These are phyloP conservation scores for Heliopora coerulea DNA, from an alignment of 92 coral and sea anemone species.

Conservation along the genomic window DNA sequence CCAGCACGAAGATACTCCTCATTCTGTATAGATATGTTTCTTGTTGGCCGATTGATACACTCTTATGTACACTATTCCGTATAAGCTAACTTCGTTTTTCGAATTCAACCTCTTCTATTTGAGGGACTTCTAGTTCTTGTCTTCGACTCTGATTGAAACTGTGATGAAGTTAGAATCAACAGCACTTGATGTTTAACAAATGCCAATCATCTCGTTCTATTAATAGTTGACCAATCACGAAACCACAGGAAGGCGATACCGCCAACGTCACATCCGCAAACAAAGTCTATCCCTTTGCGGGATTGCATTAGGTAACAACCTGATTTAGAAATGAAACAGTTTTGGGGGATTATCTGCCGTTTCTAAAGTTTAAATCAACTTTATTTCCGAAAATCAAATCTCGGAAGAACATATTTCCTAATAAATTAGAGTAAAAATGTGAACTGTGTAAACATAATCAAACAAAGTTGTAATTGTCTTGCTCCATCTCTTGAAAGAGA, in stretches of 20 bases:
- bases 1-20: neutral
- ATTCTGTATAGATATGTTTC: neutral
- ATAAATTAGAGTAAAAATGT: no score
- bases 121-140: neutral
- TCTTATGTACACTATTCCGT: neutral
- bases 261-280: neutral
- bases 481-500: no score
- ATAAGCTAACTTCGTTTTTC: no score
- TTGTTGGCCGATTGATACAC: neutral
- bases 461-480: no score
- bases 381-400: no score
- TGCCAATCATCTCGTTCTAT: slow-evolving; percentile 2
- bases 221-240: neutral
- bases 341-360: no score
- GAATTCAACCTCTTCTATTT: no score
- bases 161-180: neutral
- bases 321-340: no score
- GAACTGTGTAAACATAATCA: no score
- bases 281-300: neutral
- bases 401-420: no score
- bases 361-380: no score
- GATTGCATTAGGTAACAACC: no score
- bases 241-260: neutral
- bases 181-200: neutral
- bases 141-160: neutral